Evolutionary conservation across 2,113 vertebrate species (phyloP), one percentile per base, ranked within the genome.

Genomic region (Delphinapterus leucas): DNA sequence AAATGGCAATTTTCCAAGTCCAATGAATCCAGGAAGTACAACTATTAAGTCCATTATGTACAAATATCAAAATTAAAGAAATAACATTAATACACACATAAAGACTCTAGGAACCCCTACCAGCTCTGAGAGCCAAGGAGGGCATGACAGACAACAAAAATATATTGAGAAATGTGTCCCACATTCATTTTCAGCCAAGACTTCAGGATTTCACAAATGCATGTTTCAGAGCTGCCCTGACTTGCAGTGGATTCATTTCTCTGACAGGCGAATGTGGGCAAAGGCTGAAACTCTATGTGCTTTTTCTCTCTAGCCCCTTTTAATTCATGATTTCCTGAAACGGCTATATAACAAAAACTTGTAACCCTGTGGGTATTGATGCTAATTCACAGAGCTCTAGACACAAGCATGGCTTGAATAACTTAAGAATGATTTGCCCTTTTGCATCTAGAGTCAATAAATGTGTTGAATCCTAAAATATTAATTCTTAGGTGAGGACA

Each of bases 321-420:
- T 94, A 93, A 87, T 82, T 74, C n/a, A 84, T 28, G 17, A 89
- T 87, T 95, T 97, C 79, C 73, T 63, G n/a, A 61, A 89, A 93
- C 61, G 31, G 7, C 58, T 79, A 47, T 49, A 25, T 38, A 92
- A 85, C 18, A 68, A 60, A 79, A 61, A n/a, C 10, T 81, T 0
- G 1, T n/a, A n/a, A 49, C 33, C 87, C 11, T 49, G 8, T 25
- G 1, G 25, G 33, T 49, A 38, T 7, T 71, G 3, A 67, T 80
- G 20, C 38, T 65, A 68, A 67, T 68, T 95, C 49, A 88, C 26
- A 71, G 63, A 92, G 36, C 3, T 79, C 33, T 86, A 74, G 13
- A 80, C 33, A 80, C 6, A 88, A 4, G 18, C 7, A 8, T 1
- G 26, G 6, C 23, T 73, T 73, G 53, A 93, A 87, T 86, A 96